Percentiles rank a stretch among this genome's conserved stretches.
Conservation (phyloP, 2,113 vertebrate genomes). For the Triplophysa tibetana region DNA sequence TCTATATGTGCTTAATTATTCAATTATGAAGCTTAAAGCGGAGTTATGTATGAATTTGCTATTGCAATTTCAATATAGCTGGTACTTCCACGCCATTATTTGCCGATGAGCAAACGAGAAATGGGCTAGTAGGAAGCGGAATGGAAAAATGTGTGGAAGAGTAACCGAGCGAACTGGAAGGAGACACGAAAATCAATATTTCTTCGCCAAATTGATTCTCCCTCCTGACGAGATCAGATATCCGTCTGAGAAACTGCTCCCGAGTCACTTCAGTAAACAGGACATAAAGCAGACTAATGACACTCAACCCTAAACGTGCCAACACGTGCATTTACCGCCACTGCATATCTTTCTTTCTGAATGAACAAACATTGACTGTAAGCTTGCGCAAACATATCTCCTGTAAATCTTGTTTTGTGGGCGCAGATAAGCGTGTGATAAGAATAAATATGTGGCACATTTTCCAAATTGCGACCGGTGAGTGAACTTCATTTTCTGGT, state of each 20-base stretch:
- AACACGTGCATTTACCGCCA: conserved; percentile 8
- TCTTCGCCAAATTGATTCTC: conserved; percentile 14
- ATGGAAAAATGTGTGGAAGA: neutral
- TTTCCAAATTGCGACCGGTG: conserved; percentile 30
- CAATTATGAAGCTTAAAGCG: neutral
- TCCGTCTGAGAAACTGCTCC: conserved; percentile 26
- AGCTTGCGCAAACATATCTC: conserved; percentile 14
- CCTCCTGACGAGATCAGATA: conserved; percentile 13
- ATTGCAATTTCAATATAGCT: neutral
- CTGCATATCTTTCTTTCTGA: neutral
- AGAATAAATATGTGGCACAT: conserved; percentile 38
- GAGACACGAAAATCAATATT: conserved; percentile 33
- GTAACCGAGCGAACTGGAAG: neutral
- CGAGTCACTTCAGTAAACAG: conserved; percentile 9
- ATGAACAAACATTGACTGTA: neutral
- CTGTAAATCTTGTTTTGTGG: neutral
- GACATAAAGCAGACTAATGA: conserved; percentile 25
- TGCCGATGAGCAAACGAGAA: neutral
- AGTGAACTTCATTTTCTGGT: conserved; percentile 33
- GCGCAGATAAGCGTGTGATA: conserved; percentile 35
- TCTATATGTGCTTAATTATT: neutral
- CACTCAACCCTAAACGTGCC: conserved; percentile 1
- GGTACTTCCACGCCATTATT: neutral
- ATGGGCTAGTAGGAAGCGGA: neutral
- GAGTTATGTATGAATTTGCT: neutral